Percentiles rank a stretch among this genome's conserved stretches.
These are phyloP conservation scores for Laothoe populi DNA, from an alignment of 2,888 invertebrate species.

Conservation along the genomic window DNA sequence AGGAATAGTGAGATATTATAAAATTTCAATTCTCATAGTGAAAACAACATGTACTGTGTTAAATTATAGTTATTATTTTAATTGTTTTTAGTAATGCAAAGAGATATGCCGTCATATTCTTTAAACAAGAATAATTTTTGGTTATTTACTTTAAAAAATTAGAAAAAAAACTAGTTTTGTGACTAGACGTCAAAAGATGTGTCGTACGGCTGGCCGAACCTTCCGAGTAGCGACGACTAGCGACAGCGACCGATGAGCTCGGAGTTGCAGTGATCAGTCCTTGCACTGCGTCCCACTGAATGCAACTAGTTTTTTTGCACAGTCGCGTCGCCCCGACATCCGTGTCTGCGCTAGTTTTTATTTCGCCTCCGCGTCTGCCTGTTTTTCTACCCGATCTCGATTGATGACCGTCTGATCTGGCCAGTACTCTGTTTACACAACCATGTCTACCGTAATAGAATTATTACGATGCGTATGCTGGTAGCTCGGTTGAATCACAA, in stretches of 20 bases:
- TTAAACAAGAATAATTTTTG: too few species aligned
- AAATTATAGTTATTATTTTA: too few species aligned
- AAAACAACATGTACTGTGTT: too few species aligned
- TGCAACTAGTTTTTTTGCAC: slow-evolving; percentile 65
- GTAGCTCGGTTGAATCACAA: slow-evolving; percentile 43
- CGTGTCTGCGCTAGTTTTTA: slow-evolving; percentile 75
- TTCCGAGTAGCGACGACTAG: background rate
- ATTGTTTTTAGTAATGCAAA: too few species aligned
- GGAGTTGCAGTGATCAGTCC: background rate
- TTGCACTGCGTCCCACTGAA: slow-evolving; percentile 50
- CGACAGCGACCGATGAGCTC: background rate
- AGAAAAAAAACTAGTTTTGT: too few species aligned
- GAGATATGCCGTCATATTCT: too few species aligned
- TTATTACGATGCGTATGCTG: slow-evolving; percentile 58
- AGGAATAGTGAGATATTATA: background rate
- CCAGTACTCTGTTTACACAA: slow-evolving; percentile 58
- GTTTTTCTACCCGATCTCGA: slow-evolving; percentile 69
- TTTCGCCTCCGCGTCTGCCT: slow-evolving; percentile 53
- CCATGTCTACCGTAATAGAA: slow-evolving; percentile 41
- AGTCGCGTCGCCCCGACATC: slow-evolving; percentile 55
- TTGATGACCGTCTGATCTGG: slow-evolving; percentile 67
- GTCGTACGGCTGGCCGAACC: too few species aligned
- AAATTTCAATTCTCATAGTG: too few species aligned
- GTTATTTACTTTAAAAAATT: too few species aligned
- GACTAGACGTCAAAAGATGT: too few species aligned